phyloP scores from a whole-genome alignment of 2,888 invertebrate species.

The Drosophila recens region DNA sequence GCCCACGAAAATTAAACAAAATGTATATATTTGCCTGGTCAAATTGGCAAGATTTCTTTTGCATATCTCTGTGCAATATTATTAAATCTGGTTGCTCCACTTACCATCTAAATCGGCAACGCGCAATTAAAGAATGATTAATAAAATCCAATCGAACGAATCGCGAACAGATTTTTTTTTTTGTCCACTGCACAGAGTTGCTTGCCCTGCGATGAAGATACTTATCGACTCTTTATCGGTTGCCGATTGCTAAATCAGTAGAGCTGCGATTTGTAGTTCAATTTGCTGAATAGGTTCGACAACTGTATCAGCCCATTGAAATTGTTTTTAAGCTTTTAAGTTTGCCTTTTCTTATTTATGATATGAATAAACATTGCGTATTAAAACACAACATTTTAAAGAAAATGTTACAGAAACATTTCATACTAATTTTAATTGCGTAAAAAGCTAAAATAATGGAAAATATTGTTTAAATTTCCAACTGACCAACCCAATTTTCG shows the following conservation, averaged over 20 bases:
- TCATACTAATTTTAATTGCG: too few species aligned
- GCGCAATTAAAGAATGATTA: slow-evolving; percentile 76
- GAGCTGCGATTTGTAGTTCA: neutral
- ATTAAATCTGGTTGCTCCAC: slow-evolving; percentile 25
- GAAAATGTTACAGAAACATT: too few species aligned
- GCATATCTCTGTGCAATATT: neutral
- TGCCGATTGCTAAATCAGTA: slow-evolving; percentile 3
- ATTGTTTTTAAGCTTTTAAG: too few species aligned
- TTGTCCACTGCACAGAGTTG: slow-evolving; percentile 43
- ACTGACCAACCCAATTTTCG: too few species aligned
- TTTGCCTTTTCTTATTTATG: too few species aligned
- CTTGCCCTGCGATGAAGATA: slow-evolving; percentile 1
- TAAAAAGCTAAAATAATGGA: too few species aligned
- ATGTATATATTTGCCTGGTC: neutral
- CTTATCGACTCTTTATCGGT: slow-evolving; percentile 24
- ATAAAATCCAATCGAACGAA: slow-evolving; percentile 64
- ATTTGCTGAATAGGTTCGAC: neutral
- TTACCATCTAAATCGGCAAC: slow-evolving; percentile 57
- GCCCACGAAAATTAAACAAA: neutral
- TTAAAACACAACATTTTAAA: too few species aligned
- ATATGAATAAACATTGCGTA: too few species aligned
- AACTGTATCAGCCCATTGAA: too few species aligned
- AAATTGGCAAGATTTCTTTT: slow-evolving; percentile 1
- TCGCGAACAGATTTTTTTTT: slow-evolving; percentile 44
- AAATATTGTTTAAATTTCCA: too few species aligned